Percentiles rank a stretch among this genome's conserved stretches.
These are phyloP conservation scores for Rhamphomyia laevipes DNA, from an alignment of 2,888 invertebrate genomes.

Conservation along the genomic window DNA sequence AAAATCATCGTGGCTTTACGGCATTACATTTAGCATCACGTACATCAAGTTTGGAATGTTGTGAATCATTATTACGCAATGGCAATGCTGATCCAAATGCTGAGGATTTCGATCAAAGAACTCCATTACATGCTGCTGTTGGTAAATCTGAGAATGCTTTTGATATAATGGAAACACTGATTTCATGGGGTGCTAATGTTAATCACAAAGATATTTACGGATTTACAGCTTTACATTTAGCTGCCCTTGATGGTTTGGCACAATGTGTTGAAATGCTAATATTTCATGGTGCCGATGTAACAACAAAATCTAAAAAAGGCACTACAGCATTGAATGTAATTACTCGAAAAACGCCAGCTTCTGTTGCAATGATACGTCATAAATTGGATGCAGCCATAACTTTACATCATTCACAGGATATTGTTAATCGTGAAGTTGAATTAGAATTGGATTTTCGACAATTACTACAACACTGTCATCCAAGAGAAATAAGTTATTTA, in stretches of 20 bases:
- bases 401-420: constrained; percentile 63
- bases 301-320: constrained; percentile 75
- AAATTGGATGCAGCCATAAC: constrained; percentile 72
- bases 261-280: constrained; percentile 76
- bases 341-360: constrained; percentile 74
- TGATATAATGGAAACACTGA: constrained; percentile 65
- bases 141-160: constrained; percentile 72
- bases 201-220: constrained; percentile 78
- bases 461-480: constrained; percentile 69
- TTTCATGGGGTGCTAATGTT: constrained; percentile 70
- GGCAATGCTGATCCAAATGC: constrained; percentile 68
- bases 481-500: constrained; percentile 73
- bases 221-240: constrained; percentile 73
- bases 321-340: constrained; percentile 77
- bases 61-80: constrained; percentile 61
- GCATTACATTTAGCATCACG: constrained; percentile 76
- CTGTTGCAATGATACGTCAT: constrained; percentile 68
- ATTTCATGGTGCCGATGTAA: constrained; percentile 79
- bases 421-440: constrained; percentile 68
- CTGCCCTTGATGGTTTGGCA: constrained; percentile 72
- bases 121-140: constrained; percentile 71
- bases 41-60: constrained; percentile 68
- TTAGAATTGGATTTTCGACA: constrained; percentile 71
- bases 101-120: constrained; percentile 68
- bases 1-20: constrained; percentile 70